phyloP scores from a whole-genome alignment of 2,797 vertebrate species.

The Channa striata region DNA sequence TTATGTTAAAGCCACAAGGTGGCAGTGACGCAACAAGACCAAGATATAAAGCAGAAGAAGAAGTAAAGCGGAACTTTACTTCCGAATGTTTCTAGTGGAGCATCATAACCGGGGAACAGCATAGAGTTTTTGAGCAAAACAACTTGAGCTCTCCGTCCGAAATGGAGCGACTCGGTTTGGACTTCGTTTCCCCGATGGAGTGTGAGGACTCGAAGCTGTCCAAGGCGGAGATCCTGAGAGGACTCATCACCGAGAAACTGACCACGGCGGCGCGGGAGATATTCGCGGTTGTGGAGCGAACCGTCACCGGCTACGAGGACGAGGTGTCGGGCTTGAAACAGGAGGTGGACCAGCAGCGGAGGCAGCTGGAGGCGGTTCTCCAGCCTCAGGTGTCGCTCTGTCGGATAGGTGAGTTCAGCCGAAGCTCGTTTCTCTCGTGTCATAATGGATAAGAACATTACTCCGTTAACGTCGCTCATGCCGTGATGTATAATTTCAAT shows the following conservation, averaged over 20 bases:
- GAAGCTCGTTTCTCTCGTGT: too few species aligned
- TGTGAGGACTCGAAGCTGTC: neutral
- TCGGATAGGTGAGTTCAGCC: neutral
- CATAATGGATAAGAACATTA: too few species aligned
- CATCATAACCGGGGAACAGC: neutral
- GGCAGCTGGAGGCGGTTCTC: slow-evolving; percentile 40
- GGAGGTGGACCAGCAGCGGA: slow-evolving; percentile 39
- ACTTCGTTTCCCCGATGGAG: too few species aligned
- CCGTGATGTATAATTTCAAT: too few species aligned
- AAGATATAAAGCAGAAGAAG: too few species aligned
- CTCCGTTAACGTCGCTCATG: too few species aligned
- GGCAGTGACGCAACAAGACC: too few species aligned
- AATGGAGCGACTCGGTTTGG: neutral
- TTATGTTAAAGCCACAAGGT: too few species aligned
- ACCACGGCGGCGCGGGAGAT: slow-evolving; percentile 37
- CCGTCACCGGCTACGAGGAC: slow-evolving; percentile 47
- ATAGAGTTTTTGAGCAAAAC: neutral
- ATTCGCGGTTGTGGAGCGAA: slow-evolving; percentile 32
- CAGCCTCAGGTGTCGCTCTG: slow-evolving; percentile 14
- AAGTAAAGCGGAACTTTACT: neutral
- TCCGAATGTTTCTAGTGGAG: neutral
- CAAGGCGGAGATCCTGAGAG: slow-evolving; percentile 1
- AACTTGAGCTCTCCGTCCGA: neutral
- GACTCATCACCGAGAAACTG: slow-evolving; percentile 35
- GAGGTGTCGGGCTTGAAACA: slow-evolving; percentile 20